These are phyloP conservation scores for Halichoerus grypus DNA, from an alignment of 2,113 vertebrate species.

Conservation along the genomic window DNA sequence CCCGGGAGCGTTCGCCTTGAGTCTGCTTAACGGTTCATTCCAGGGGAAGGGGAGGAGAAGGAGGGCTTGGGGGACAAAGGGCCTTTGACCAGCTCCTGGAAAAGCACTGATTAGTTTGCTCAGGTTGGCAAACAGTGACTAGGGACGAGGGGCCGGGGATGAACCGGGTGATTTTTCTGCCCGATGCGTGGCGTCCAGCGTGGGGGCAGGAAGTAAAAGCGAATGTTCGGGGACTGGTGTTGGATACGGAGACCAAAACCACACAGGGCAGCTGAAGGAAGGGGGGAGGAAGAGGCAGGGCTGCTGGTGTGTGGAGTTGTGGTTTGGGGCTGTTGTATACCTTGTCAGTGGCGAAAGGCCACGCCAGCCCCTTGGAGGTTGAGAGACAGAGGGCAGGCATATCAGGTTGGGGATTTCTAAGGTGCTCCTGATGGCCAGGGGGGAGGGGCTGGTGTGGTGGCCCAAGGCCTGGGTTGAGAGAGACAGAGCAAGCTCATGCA, in stretches of 20 bases:
- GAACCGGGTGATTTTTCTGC: neutral
- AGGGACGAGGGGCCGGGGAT: neutral
- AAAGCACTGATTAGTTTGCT: slow-evolving; percentile 50
- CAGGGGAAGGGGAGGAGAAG: slow-evolving; percentile 36
- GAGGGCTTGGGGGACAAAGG: slow-evolving; percentile 50
- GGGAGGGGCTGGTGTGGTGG: accelerated
- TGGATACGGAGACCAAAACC: neutral
- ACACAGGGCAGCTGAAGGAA: neutral
- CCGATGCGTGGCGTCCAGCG: accelerated
- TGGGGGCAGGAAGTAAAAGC: neutral
- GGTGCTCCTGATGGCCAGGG: neutral
- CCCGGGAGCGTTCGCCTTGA: neutral
- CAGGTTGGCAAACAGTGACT: slow-evolving; percentile 60
- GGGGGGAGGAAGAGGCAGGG: no score
- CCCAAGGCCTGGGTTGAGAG: no score
- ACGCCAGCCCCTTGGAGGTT: neutral
- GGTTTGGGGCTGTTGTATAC: neutral
- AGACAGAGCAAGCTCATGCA: accelerated
- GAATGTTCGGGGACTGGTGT: neutral
- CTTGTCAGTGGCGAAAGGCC: neutral
- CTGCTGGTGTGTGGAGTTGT: neutral
- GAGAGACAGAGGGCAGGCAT: neutral
- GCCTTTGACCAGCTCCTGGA: neutral
- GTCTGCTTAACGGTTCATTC: slow-evolving; percentile 40
- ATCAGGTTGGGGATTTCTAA: no score